These are phyloP conservation scores for Caenorhabditis angaria DNA, from an alignment of 2,888 invertebrate genomes.

Conservation along the genomic window DNA sequence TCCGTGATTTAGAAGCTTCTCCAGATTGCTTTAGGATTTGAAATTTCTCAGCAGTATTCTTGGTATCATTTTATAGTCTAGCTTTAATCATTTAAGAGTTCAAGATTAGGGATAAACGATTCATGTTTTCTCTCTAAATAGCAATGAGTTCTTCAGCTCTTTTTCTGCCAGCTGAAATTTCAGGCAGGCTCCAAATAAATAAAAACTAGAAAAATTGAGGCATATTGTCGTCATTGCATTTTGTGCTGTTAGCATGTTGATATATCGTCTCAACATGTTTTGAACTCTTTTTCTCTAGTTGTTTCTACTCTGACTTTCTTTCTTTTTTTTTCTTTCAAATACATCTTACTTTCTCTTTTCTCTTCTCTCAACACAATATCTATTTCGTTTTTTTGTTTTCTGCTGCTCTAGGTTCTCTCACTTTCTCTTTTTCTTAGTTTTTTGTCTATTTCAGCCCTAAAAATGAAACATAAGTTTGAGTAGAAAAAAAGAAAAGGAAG, in stretches of 20 bases:
- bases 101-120: no score
- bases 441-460: background rate
- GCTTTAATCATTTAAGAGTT: background rate
- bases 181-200: background rate
- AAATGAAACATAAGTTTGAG: background rate
- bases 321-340: background rate
- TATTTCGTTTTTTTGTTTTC: slow-evolving; percentile 13
- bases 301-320: background rate
- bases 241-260: slow-evolving; percentile 28
- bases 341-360: background rate
- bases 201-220: background rate
- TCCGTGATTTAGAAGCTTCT: no score
- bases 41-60: background rate
- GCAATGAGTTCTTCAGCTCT: no score
- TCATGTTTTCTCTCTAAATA: no score
- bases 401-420: background rate
- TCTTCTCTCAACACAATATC: background rate
- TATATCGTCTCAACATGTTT: background rate
- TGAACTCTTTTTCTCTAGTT: no score
- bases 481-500: background rate
- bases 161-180: background rate
- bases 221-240: slow-evolving; percentile 36
- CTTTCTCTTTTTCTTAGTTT: background rate
- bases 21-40: no score
- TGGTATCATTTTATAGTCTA: background rate